Evolutionary conservation across 2,113 vertebrate genomes (phyloP).

Genomic region (Varanus komodoensis): DNA sequence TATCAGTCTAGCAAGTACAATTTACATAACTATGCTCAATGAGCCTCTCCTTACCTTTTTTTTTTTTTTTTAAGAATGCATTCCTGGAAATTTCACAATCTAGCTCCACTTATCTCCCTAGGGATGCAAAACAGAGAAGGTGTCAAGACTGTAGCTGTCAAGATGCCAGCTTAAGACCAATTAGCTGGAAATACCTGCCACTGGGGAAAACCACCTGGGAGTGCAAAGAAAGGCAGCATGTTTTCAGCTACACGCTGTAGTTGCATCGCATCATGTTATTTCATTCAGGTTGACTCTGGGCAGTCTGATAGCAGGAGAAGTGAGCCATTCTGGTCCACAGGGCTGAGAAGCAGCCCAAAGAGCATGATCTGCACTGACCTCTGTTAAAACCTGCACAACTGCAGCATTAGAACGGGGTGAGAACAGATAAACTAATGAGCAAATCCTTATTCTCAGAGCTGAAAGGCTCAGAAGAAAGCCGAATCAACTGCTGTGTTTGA

Average conservation of each 20-base stretch:
- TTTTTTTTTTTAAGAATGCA: not conserved
- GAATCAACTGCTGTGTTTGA: constrained; percentile 35
- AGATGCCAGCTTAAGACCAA: not conserved
- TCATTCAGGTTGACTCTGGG: not conserved
- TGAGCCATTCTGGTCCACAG: not conserved
- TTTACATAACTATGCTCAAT: not conserved
- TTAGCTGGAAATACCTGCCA: constrained; percentile 4
- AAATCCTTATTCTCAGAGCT: constrained; percentile 28
- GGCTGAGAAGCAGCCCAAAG: not conserved
- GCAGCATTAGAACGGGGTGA: constrained; percentile 15
- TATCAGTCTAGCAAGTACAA: not conserved
- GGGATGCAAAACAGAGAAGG: constrained; percentile 8
- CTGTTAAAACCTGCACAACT: not conserved
- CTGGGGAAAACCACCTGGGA: accelerated
- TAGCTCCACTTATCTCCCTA: not conserved
- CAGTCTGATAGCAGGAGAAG: not conserved
- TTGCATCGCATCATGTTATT: not conserved
- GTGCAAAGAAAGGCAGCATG: accelerated
- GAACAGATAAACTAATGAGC: constrained; percentile 29
- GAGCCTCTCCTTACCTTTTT: not conserved
- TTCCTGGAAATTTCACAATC: not conserved
- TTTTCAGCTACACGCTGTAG: accelerated
- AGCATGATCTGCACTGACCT: not conserved
- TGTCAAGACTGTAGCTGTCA: not conserved
- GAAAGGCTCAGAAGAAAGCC: constrained; percentile 30